Evolutionary conservation across 1,140 invertebrate genomes (phyloP).

Genomic region (Dreissena polymorpha): DNA sequence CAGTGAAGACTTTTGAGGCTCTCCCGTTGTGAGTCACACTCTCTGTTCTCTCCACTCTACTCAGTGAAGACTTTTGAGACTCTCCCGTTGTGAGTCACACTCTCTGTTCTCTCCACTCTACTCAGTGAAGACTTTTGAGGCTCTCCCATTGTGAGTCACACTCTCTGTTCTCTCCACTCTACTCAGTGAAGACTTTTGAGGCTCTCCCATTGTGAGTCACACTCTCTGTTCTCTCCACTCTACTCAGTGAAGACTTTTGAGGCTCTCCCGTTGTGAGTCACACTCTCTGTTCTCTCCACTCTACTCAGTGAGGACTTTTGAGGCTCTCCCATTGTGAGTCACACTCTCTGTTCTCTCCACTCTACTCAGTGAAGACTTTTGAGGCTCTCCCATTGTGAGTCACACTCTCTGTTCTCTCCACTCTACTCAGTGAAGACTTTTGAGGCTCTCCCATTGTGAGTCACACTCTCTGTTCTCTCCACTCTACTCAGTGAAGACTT

Average conservation of each 20-base stretch:
- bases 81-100: slow-evolving; percentile 88
- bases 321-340: background rate
- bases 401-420: background rate
- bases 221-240: slow-evolving; percentile 94
- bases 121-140: slow-evolving; percentile 97
- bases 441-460: slow-evolving; percentile 90
- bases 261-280: slow-evolving; percentile 91
- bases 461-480: slow-evolving; percentile 84
- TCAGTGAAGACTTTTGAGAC: slow-evolving; percentile 97
- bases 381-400: background rate
- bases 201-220: slow-evolving; percentile 84
- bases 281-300: background rate
- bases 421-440: background rate
- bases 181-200: slow-evolving; percentile 1
- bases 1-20: slow-evolving; percentile 78
- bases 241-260: slow-evolving; percentile 97
- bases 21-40: slow-evolving; percentile 88
- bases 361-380: background rate
- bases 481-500: slow-evolving; percentile 95
- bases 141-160: slow-evolving; percentile 89
- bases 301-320: slow-evolving; percentile 13
- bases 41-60: slow-evolving; percentile 88
- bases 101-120: slow-evolving; percentile 88
- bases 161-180: background rate
- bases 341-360: background rate